These are phyloP conservation scores for Stramonita haemastoma DNA, from an alignment of 2,888 invertebrate species.

Conservation along the genomic window DNA sequence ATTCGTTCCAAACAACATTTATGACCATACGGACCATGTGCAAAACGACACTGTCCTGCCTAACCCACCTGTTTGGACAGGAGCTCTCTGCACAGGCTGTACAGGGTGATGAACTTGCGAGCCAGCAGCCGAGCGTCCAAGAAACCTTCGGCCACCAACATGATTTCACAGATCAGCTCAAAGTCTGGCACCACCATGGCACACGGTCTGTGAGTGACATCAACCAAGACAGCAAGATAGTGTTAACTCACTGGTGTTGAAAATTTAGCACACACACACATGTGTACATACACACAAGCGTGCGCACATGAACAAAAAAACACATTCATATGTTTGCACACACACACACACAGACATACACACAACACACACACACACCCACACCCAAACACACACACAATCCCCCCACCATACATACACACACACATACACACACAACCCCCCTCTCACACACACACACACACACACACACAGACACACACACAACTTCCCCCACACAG, in stretches of 20 bases:
- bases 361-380: no score
- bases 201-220: slow-evolving; percentile 88
- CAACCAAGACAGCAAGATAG: background rate
- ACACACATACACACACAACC: no score
- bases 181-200: slow-evolving; percentile 99
- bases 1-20: no score
- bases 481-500: no score
- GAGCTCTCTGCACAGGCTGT: slow-evolving; percentile 94
- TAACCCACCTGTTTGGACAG: slow-evolving; percentile 85
- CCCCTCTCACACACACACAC: no score
- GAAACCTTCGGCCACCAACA: slow-evolving; percentile 98
- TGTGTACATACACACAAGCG: background rate
- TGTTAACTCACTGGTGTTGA: no score
- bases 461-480: no score
- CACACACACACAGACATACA: no score
- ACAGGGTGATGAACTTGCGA: slow-evolving; percentile 95
- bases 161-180: slow-evolving; percentile 97
- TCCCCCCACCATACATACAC: background rate
- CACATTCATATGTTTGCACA: no score
- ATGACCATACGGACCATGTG: no score
- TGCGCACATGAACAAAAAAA: no score
- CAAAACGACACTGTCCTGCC: background rate
- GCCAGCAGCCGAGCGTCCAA: slow-evolving; percentile 95
- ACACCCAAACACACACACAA: background rate
- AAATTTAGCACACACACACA: no score